Evolutionary conservation across 2,888 invertebrate genomes (phyloP).

Genomic region (Cybosia mesomella): DNA sequence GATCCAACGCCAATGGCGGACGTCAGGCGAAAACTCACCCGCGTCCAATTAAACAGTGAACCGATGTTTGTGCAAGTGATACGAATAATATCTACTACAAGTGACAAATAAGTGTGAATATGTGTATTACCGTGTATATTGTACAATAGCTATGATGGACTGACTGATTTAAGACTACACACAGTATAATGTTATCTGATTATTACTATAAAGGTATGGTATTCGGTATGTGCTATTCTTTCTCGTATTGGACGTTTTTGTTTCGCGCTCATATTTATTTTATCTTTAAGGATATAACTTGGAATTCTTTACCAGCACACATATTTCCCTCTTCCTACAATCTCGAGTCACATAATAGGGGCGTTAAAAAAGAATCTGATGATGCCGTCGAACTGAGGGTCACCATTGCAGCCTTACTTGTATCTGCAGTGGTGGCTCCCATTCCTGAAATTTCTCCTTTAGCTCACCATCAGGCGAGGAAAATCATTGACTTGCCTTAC

Average conservation of each 20-base stretch:
- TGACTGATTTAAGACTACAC: conserved; percentile 29
- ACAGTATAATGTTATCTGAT: conserved; percentile 18
- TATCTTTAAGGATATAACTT: no score
- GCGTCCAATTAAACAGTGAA: conserved; percentile 17
- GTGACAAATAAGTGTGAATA: conserved; percentile 26
- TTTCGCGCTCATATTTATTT: not conserved
- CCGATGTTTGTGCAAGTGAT: conserved; percentile 37
- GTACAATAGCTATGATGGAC: conserved; percentile 22
- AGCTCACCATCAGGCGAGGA: no score
- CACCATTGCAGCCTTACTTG: not conserved
- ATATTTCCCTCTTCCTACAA: no score
- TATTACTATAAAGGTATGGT: conserved; percentile 10
- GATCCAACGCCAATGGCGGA: conserved; percentile 54
- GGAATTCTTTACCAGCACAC: no score
- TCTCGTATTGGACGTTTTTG: not conserved
- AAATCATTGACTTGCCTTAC: not conserved
- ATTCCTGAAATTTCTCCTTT: no score
- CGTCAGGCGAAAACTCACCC: not conserved
- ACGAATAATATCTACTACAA: conserved; percentile 28
- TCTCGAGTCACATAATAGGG: no score
- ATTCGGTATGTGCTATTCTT: not conserved
- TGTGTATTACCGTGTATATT: conserved; percentile 35
- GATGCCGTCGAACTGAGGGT: not conserved
- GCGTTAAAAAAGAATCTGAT: not conserved
- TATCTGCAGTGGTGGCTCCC: not conserved